These are phyloP conservation scores for Hylaea fasciaria DNA, from an alignment of 2,888 invertebrate species.

Conservation along the genomic window DNA sequence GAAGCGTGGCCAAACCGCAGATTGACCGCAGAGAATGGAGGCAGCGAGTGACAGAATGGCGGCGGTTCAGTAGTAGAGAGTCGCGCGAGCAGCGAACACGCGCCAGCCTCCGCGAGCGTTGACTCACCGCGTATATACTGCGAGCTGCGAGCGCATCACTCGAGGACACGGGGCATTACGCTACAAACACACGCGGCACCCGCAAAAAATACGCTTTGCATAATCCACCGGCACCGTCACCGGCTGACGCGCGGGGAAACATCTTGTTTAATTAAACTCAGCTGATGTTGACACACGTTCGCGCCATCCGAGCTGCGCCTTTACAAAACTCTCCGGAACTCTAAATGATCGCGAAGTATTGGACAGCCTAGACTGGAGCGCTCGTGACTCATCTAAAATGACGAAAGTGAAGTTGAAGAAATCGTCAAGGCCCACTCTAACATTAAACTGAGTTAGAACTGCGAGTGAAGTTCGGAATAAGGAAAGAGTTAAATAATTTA, in stretches of 20 bases:
- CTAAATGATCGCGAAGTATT: slow-evolving; percentile 60
- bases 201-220: slow-evolving; percentile 44
- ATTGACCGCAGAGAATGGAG: slow-evolving; percentile 85
- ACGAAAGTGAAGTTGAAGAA: slow-evolving; percentile 83
- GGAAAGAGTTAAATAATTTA: slow-evolving; percentile 56
- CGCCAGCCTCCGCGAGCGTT: slow-evolving; percentile 57
- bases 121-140: slow-evolving; percentile 46
- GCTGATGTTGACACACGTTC: slow-evolving; percentile 71
- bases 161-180: slow-evolving; percentile 53
- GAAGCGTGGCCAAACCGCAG: slow-evolving; percentile 85
- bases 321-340: slow-evolving; percentile 52
- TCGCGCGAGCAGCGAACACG: slow-evolving; percentile 75
- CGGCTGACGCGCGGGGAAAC: slow-evolving; percentile 66
- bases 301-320: slow-evolving; percentile 25
- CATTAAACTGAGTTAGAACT: slow-evolving; percentile 53
- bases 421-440: slow-evolving; percentile 60
- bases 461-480: slow-evolving; percentile 60
- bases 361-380: slow-evolving; percentile 55
- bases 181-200: slow-evolving; percentile 40
- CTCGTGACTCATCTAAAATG: slow-evolving; percentile 82
- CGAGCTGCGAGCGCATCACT: slow-evolving; percentile 15
- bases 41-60: slow-evolving; percentile 85
- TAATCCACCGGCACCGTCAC: slow-evolving; percentile 37
- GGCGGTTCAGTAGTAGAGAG: slow-evolving; percentile 80
- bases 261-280: slow-evolving; percentile 63